Base-by-base conservation (phyloP, 1,140 invertebrate species). In the Ptiloglossa arizonensis region DNA sequence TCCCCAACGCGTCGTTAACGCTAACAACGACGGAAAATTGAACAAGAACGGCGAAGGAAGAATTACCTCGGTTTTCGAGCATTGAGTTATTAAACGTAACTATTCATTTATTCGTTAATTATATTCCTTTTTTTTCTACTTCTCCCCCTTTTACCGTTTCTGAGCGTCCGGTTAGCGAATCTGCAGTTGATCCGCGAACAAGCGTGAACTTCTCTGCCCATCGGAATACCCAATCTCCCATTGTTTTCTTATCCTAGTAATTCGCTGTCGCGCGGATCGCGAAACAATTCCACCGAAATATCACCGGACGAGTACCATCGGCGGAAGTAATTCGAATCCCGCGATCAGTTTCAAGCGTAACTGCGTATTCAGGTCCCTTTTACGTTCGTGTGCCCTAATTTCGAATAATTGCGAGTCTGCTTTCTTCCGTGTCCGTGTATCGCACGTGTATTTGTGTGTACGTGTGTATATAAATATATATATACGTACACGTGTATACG, bases 311-410 rank as follows among this genome's bases (percentile, higher is more conserved):
- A 29, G 27, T n/a, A 38, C n/a, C 32, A n/a, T n/a, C 29, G 8
- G 19, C 11, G 35, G 24, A 24, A 60, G 1, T 9, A n/a, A n/a
- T 38, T n/a, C 15, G 8, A 32, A 22, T 29, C 35, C 11, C 41
- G 29, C 32, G 17, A 38, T 19, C 48, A 56, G 59, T n/a, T 15
- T n/a, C 52, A 35, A 15, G 32, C n/a, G 54, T 60, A 71, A 71
- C n/a, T 60, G 22, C n/a, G 48, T 32, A 13, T 59, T 71, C 68
- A 74, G 62, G 62, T 56, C 71, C 60, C 70, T 35, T 66, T 66
- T 62, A 44, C 5, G 29, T 38, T 62, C n/a, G 32, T 44, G 22
- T 44, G 5, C 24, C 35, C 13, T 41, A 38, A 32, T 66, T 32
- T 35, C 59, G n/a, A 41, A 32, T 35, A 32, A 41, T 41, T 19